phyloP scores from a whole-genome alignment of 2,888 invertebrate genomes.

The Uropetala carovei region DNA sequence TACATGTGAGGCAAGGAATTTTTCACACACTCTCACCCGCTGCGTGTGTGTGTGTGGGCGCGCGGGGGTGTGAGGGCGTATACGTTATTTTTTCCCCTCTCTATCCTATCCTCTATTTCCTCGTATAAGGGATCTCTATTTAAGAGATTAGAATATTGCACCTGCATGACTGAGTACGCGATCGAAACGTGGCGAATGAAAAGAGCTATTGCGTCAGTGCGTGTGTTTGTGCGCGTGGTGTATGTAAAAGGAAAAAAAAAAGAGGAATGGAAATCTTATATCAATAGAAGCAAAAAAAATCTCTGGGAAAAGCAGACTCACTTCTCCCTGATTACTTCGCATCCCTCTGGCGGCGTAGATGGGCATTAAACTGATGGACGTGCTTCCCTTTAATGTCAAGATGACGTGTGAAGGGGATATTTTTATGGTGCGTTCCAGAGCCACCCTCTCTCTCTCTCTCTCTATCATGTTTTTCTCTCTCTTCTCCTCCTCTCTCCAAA shows the following conservation, averaged over 20 bases:
- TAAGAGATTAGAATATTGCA: not conserved
- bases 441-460: not conserved
- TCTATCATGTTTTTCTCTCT: not conserved
- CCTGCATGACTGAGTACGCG: not conserved
- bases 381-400: slow-evolving; percentile 49
- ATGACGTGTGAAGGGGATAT: slow-evolving; percentile 49
- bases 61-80: not conserved
- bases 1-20: slow-evolving; percentile 33
- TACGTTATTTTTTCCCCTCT: too few species aligned
- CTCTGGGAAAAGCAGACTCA: not conserved
- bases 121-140: slow-evolving; percentile 1
- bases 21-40: not conserved
- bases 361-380: slow-evolving; percentile 57
- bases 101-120: not conserved
- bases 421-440: not conserved
- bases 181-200: not conserved
- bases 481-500: not conserved
- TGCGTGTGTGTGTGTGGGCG: too few species aligned
- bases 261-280: not conserved
- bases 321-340: slow-evolving; percentile 39
- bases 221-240: too few species aligned
- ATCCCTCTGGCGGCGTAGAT: slow-evolving; percentile 24
- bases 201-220: not conserved
- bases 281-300: slow-evolving; percentile 14
- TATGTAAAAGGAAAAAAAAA: not conserved